Base-by-base conservation (phyloP, 2,797 vertebrate species). In the Enteromius thamalakanensis region DNA sequence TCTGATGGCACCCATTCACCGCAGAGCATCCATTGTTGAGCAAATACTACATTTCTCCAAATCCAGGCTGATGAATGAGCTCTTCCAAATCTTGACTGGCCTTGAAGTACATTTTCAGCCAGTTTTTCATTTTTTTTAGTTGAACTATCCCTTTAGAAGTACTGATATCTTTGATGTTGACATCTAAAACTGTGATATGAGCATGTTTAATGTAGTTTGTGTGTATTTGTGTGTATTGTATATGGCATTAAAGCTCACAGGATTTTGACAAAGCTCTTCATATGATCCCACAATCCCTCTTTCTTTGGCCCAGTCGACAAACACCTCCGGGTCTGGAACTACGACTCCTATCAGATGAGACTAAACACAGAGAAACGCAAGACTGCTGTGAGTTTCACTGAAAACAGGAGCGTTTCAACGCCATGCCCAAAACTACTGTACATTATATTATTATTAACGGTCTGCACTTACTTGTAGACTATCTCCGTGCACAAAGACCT, bases 401-500 rank as follows among this genome's bases (percentile, higher is more conserved):
- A 72, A 70, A 64, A 49, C 15, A 17, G 7, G 55, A 34, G 32
- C 21, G 8, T 68, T 68, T 12, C n/a, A 68, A 21, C 65, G 5
- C 4, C 4, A 42, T 42, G 21, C 21, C 17, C 0, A 37, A 6
- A 40, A 26, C 11, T 9, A 6, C 14, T 62, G 21, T 1, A n/a
- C 2, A 37, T 12, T 6, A 51, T 49, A 62, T 26, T 26, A 26
- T 26, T 26, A 26, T 26, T 26, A 26, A 26, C 26, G 21, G 69
- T 71, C 12, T 23, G 1, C 15, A 3, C 15, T 55, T 87, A 95
- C 95, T 93, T 96, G 92, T 86, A 96, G 92, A 89, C 95, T 95
- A 53, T 96, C 94, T 87, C 95, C 95, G 1, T 96, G 93, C 51
- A 96, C 94, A 42, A 95, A 95, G 79, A 95, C 94, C 90, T 96